A percentile compares a stretch with the other conserved stretches of the same genome.
These are phyloP conservation scores for Hiodon tergisus DNA, from an alignment of 2,113 vertebrate species.

Conservation along the genomic window DNA sequence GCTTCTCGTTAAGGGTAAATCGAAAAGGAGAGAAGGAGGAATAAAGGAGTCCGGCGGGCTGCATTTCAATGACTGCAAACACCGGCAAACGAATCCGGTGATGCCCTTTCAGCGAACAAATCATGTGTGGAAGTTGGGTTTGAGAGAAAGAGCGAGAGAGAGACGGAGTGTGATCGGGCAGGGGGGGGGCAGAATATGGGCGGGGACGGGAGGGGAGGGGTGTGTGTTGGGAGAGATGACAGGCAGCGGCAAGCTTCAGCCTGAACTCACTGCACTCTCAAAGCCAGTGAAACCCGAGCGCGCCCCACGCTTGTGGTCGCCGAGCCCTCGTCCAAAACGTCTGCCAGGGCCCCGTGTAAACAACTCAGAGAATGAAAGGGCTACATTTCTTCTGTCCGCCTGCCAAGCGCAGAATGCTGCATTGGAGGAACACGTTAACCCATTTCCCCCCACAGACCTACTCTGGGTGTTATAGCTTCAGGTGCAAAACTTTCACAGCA, in stretches of 20 bases:
- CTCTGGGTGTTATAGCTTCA: too few relatives aligned
- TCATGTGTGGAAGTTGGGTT: neutral
- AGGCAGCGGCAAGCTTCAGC: slow-evolving; percentile 22
- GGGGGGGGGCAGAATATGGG: neutral
- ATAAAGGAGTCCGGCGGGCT: neutral
- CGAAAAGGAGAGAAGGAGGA: slow-evolving; percentile 24
- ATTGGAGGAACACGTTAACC: slow-evolving; percentile 29
- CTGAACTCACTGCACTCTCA: slow-evolving; percentile 38
- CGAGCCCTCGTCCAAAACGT: slow-evolving; percentile 47
- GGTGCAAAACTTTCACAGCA: too few relatives aligned
- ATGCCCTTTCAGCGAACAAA: neutral
- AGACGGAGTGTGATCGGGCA: neutral
- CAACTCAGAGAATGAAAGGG: slow-evolving; percentile 45
- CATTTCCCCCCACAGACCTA: slow-evolving; percentile 22
- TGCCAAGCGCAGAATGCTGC: slow-evolving; percentile 30
- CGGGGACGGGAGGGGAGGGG: neutral
- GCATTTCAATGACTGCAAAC: neutral
- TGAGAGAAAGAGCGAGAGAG: slow-evolving; percentile 16
- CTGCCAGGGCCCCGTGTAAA: slow-evolving; percentile 49
- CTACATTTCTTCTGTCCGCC: slow-evolving; percentile 43
- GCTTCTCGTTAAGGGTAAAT: slow-evolving; percentile 41
- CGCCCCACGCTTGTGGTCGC: slow-evolving; percentile 35
- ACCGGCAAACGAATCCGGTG: neutral
- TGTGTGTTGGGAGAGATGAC: slow-evolving; percentile 37
- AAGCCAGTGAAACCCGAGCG: slow-evolving; percentile 39